Evolutionary conservation across 1,140 invertebrate species (phyloP).

Genomic region (Adelges cooleyi): DNA sequence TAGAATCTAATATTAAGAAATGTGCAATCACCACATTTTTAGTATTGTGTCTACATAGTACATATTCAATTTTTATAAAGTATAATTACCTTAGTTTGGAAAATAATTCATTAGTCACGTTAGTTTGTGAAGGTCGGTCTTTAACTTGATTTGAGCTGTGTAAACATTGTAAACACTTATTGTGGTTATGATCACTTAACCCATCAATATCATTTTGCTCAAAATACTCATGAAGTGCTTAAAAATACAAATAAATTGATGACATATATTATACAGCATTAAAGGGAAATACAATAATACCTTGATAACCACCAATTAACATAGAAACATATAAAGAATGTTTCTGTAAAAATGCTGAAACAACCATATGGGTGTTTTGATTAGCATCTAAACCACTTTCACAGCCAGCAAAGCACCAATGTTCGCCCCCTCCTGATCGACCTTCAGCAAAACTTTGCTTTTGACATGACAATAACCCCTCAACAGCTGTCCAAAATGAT

Average conservation of each 20-base stretch:
- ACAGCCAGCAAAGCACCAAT: conserved; percentile 93
- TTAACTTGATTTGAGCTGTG: background rate
- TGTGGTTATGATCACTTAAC: conserved; percentile 15
- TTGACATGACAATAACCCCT: conserved; percentile 82
- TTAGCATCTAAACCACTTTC: conserved; percentile 84
- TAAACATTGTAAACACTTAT: conserved; percentile 5
- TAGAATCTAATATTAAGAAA: too few relatives aligned
- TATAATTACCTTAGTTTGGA: conserved; percentile 19
- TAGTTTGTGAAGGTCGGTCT: conserved; percentile 2
- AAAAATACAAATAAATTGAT: background rate
- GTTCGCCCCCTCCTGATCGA: conserved; percentile 84
- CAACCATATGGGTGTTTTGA: conserved; percentile 95
- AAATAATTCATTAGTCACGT: conserved; percentile 23
- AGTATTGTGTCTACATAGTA: too few relatives aligned
- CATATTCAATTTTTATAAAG: too few relatives aligned
- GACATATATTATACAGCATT: too few relatives aligned
- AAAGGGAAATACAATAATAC: conserved; percentile 34
- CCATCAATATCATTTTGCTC: conserved; percentile 25
- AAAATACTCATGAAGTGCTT: conserved; percentile 23
- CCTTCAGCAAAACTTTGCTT: conserved; percentile 76
- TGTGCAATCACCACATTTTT: too few relatives aligned
- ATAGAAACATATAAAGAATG: conserved; percentile 86
- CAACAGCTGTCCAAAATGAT: conserved; percentile 87
- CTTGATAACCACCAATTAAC: conserved; percentile 81
- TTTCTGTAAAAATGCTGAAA: conserved; percentile 91